Evolutionary conservation across 1,140 invertebrate genomes (phyloP).

Genomic region (Sitobion miscanthi): DNA sequence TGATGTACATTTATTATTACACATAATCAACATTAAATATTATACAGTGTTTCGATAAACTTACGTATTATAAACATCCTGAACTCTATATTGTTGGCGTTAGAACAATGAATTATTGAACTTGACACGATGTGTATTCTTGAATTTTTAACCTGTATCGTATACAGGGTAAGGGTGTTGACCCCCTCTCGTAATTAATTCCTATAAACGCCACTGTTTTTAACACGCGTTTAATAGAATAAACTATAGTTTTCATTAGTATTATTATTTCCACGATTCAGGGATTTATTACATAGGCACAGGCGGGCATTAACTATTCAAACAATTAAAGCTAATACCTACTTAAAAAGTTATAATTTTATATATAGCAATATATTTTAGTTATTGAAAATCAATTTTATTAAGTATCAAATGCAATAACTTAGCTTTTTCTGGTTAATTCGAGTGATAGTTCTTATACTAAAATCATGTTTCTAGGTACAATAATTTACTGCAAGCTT

Average conservation of each 20-base stretch:
- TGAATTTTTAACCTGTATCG: too few relatives aligned
- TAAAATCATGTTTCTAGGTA: background rate
- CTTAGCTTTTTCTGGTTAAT: background rate
- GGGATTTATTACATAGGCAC: background rate
- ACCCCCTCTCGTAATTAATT: too few relatives aligned
- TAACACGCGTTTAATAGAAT: background rate
- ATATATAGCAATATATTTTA: too few relatives aligned
- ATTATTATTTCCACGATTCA: background rate
- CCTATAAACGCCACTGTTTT: background rate
- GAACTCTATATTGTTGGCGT: too few relatives aligned
- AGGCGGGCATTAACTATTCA: background rate
- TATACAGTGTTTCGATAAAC: background rate
- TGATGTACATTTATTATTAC: background rate
- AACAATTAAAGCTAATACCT: background rate
- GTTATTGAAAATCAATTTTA: too few relatives aligned
- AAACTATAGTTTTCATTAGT: too few relatives aligned
- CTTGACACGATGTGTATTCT: too few relatives aligned
- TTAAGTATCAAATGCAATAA: background rate
- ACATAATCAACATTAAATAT: background rate
- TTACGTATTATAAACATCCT: background rate
- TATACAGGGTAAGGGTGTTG: too few relatives aligned
- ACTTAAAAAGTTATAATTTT: too few relatives aligned
- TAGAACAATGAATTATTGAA: too few relatives aligned
- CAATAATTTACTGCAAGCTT: too few relatives aligned
- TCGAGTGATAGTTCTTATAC: background rate